Percentiles rank a stretch among this genome's conserved stretches.
phyloP scores from a whole-genome alignment of 2,888 invertebrate species.

The Cerastis rubricosa region DNA sequence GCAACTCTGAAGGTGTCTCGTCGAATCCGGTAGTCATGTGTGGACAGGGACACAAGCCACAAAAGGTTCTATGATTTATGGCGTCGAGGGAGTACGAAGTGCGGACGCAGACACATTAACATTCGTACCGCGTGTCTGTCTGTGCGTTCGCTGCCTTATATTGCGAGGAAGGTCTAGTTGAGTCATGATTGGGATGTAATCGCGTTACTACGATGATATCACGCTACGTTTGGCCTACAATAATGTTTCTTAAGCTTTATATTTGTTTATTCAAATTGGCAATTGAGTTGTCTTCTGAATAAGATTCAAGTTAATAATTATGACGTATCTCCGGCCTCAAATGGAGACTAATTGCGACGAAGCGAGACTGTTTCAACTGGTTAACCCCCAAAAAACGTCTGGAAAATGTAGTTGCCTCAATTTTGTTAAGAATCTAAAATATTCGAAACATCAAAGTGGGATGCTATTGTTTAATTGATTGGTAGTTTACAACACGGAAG shows the following conservation, averaged over 20 bases:
- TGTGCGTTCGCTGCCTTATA: constrained; percentile 61
- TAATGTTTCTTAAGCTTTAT: constrained; percentile 30
- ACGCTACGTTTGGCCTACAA: constrained; percentile 48
- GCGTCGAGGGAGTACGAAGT: constrained; percentile 57
- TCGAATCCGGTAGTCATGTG: constrained; percentile 71
- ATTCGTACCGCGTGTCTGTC: constrained; percentile 75
- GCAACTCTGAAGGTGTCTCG: constrained; percentile 54
- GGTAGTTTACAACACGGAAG: constrained; percentile 49
- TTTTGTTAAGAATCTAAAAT: constrained; percentile 27
- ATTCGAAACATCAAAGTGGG: constrained; percentile 60
- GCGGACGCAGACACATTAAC: constrained; percentile 71
- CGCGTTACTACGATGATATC: constrained; percentile 47
- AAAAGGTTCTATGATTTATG: constrained; percentile 84
- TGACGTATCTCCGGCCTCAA: background rate
- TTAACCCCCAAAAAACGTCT: constrained; percentile 20
- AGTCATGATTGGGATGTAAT: constrained; percentile 68
- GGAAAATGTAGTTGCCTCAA: constrained; percentile 18
- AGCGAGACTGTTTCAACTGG: background rate
- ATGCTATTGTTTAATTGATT: constrained; percentile 62
- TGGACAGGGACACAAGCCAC: constrained; percentile 74
- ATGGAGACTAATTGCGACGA: constrained; percentile 18
- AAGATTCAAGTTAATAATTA: background rate
- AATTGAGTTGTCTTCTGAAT: constrained; percentile 8
- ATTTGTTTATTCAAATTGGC: constrained; percentile 24
- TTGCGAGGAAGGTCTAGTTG: constrained; percentile 61